phyloP scores from a whole-genome alignment of 2,797 vertebrate species.

The Leucoraja ocellata region DNA sequence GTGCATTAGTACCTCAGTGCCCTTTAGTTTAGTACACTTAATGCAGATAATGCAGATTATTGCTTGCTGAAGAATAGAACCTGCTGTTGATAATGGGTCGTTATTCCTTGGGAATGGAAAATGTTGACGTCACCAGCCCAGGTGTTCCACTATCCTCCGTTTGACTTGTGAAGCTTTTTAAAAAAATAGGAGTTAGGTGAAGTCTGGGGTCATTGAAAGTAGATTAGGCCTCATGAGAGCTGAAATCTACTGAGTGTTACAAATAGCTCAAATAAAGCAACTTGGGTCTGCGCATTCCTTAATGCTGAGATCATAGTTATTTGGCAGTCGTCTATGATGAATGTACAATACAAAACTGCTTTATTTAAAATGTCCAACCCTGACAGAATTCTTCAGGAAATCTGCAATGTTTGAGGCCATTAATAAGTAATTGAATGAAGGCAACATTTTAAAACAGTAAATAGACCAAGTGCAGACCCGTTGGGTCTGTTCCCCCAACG shows the following conservation, averaged over 20 bases:
- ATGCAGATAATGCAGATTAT: background rate
- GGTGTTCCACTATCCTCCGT: background rate
- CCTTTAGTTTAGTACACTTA: background rate
- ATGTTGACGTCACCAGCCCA: too few relatives aligned
- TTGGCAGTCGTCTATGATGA: background rate
- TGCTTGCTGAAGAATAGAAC: background rate
- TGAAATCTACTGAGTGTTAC: background rate
- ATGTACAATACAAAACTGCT: background rate
- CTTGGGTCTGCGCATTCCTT: background rate
- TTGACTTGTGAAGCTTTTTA: background rate
- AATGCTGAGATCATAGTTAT: background rate
- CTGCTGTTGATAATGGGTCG: background rate
- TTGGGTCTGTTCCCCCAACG: too few relatives aligned
- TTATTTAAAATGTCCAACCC: slow-evolving; percentile 21
- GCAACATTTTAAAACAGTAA: background rate
- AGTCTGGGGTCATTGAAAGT: background rate
- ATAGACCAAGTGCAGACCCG: too few relatives aligned
- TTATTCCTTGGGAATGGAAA: background rate
- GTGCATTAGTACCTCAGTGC: background rate
- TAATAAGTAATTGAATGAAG: background rate
- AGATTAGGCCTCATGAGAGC: background rate
- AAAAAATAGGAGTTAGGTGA: background rate
- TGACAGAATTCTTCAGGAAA: background rate
- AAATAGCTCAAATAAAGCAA: background rate
- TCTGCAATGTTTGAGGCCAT: background rate